phyloP scores from a whole-genome alignment of 2,113 vertebrate species.

The Phocoena sinus region DNA sequence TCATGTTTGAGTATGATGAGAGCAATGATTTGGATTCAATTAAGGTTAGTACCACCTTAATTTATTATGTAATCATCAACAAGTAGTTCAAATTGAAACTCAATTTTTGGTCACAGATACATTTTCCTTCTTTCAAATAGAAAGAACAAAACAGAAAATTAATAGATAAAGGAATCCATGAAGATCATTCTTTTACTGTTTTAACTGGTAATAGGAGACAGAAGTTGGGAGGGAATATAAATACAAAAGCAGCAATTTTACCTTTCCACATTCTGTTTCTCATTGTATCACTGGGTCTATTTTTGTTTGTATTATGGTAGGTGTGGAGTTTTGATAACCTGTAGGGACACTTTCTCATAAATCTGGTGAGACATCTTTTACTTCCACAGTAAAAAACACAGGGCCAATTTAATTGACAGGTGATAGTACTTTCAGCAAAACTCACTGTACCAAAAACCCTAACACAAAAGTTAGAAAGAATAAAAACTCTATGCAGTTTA shows the following conservation, averaged over 20 bases:
- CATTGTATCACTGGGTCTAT: neutral
- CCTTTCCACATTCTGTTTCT: neutral
- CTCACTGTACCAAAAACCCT: neutral
- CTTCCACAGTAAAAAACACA: neutral
- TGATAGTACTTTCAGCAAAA: neutral
- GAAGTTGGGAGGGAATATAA: neutral
- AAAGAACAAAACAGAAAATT: neutral
- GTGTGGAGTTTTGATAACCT: neutral
- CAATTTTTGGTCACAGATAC: neutral
- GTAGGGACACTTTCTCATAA: neutral
- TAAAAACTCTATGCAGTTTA: neutral
- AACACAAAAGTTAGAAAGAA: neutral
- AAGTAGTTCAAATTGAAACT: neutral
- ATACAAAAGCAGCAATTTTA: neutral
- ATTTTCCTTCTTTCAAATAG: neutral
- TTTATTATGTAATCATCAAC: neutral
- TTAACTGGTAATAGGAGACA: neutral
- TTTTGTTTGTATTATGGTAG: neutral
- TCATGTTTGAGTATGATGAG: neutral
- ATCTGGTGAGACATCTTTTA: neutral
- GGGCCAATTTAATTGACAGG: neutral
- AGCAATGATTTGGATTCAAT: neutral
- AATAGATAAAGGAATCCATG: neutral
- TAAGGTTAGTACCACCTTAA: neutral
- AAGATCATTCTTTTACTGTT: neutral